Evolutionary conservation across 2,888 invertebrate genomes (phyloP).

Genomic region (Thera britannica): DNA sequence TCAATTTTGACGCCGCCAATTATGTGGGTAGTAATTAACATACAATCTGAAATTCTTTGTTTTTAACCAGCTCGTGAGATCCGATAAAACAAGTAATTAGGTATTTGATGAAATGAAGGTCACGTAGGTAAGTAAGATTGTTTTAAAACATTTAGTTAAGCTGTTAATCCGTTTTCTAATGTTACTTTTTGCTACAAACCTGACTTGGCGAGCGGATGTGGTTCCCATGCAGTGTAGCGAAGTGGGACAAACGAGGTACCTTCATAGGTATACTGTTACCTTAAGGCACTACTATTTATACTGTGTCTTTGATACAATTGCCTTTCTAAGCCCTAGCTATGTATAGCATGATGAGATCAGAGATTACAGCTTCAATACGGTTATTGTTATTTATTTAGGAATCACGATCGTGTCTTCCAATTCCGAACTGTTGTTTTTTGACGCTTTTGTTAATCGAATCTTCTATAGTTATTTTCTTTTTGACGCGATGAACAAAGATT

Average conservation of each 20-base stretch:
- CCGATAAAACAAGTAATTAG: conserved; percentile 18
- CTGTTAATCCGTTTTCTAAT: conserved; percentile 30
- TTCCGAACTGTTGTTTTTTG: conserved; percentile 8
- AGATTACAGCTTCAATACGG: conserved; percentile 40
- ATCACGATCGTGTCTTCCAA: conserved; percentile 32
- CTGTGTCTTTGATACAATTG: conserved; percentile 57
- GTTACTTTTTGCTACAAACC: conserved; percentile 34
- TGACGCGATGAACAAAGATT: too few species aligned
- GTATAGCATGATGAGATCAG: conserved; percentile 52
- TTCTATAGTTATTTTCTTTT: not conserved
- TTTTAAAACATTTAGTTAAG: conserved; percentile 25
- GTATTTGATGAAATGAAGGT: conserved; percentile 8
- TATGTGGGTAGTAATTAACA: conserved; percentile 32
- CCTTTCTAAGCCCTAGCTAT: conserved; percentile 64
- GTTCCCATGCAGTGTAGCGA: conserved; percentile 52
- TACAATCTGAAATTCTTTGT: conserved; percentile 39
- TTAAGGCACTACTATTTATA: conserved; percentile 29
- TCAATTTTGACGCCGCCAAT: conserved; percentile 30
- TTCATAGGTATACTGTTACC: conserved; percentile 64
- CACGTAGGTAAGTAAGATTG: conserved; percentile 9
- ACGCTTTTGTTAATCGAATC: not conserved
- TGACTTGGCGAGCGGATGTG: conserved; percentile 57
- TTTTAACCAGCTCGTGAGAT: conserved; percentile 27
- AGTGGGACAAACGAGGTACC: conserved; percentile 65
- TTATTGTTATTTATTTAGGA: conserved; percentile 38